phyloP scores from a whole-genome alignment of 2,797 vertebrate genomes.

The Meda fulgida region DNA sequence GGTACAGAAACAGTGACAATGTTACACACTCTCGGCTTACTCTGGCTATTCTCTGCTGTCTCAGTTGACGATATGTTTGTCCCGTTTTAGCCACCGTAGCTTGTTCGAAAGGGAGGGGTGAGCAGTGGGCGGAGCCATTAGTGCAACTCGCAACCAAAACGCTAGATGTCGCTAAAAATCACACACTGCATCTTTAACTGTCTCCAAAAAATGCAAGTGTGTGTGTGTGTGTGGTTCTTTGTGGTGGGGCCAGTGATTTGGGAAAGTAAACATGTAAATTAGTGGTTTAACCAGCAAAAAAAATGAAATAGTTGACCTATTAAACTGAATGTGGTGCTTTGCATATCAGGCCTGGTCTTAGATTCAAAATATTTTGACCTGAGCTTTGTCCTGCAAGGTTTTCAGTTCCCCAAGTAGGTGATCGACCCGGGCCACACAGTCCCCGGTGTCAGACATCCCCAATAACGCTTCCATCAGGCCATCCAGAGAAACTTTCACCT shows the following conservation, averaged over 20 bases:
- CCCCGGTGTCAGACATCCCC: constrained; percentile 80
- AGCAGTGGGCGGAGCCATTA: too few species aligned
- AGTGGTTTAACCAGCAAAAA: neutral
- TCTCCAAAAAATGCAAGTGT: neutral
- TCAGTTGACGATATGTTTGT: too few species aligned
- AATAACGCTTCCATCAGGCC: constrained; percentile 80
- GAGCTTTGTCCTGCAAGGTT: constrained; percentile 85
- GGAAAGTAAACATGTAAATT: neutral
- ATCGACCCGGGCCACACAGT: constrained; percentile 84
- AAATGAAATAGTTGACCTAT: neutral
- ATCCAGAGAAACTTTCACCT: constrained; percentile 89
- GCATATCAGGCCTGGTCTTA: neutral
- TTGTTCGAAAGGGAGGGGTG: too few species aligned
- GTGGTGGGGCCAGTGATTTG: neutral
- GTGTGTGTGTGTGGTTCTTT: neutral
- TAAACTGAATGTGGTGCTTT: neutral
- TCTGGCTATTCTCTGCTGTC: too few species aligned
- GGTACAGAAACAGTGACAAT: too few species aligned
- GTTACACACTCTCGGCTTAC: too few species aligned
- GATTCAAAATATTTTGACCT: constrained; percentile 73
- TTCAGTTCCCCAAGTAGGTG: constrained; percentile 86
- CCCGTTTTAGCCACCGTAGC: too few species aligned
- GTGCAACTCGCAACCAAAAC: too few species aligned
- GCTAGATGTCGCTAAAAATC: too few species aligned
- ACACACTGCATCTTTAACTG: too few species aligned